Evolutionary conservation across 2,113 vertebrate genomes (phyloP), one percentile per base, ranked within the genome.

Genomic region (Phoxinus phoxinus): DNA sequence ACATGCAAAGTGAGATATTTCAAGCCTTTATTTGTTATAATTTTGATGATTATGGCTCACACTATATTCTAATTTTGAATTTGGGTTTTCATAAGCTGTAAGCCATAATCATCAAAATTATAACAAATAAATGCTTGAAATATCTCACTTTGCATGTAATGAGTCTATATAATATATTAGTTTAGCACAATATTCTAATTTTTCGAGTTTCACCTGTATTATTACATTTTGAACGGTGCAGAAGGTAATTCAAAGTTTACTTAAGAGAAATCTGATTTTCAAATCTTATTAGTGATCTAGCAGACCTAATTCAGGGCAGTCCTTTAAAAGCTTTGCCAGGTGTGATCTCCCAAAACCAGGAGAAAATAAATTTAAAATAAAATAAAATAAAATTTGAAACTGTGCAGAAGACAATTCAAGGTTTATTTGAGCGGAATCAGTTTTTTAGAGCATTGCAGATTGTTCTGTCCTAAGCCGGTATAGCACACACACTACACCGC

Each of bases 401-500:
- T 78, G 21, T 59, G 11, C 23, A n/a, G 53, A 77, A 77, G 30
- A 19, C 30, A 27, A 74, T 12, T 30, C 32, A 5, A 71, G 15
- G n/a, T 74, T 84, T 41, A 56, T 83, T 46, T 32, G 37, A 35
- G 61, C 78, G 51, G 74, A 82, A 75, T 35, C 46, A 7, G 7
- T 44, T 32, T 69, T 72, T 81, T 56, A 51, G 35, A 83, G 25
- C 44, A 23, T 15, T 85, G 35, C 59, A 17, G 88, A 12, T 27
- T 77, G 58, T 6, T 58, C 81, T 25, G 35, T 67, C 21, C 46
- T 27, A 21, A 13, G 46, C 86, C 77, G 72, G 86, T 87, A 90
- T 83, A 81, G 87, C 87, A 82, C 32, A 82, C 32, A 75, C 81
- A 37, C 63, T 83, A 76, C 65, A 27, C 87, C 67, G 27, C 65